Base-by-base conservation (phyloP, 2,797 vertebrate species). In the Scomberomorus guttatus region DNA sequence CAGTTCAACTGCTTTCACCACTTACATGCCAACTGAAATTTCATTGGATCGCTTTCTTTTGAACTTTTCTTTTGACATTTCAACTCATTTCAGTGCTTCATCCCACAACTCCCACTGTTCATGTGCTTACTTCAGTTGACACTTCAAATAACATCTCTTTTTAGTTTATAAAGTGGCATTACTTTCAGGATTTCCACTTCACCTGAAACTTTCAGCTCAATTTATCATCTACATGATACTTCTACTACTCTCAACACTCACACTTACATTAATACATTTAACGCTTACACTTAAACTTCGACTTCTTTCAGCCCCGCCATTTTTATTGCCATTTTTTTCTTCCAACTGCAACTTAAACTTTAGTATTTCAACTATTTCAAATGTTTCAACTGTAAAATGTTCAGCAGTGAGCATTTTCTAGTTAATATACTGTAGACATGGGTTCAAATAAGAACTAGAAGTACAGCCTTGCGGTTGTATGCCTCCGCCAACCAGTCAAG, bases 111-210 rank as follows among this genome's bases (percentile, higher is more conserved):
- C 60, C 25, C 1, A 14, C 42, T 8, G 18, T 63, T 55, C 42
- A 27, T 29, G 54, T 48, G 61, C 29, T 83, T 50, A 37, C 25
- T 52, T 66, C n/a, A 29, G 52, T 37, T 46, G 46, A 71, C 25
- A 51, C 12, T 48, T 25, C 22, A 9, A 44, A 18, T 27, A 48
- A 71, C 48, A 68, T 39, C n/a, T 42, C 54, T 37, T 66, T 59
- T 72, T 25, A 9, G 54, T 54, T 46, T n/a, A 2, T 48, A 66
- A 50, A 42, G 48, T 29, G 37, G n/a, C 46, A 24, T 32, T 20
- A 5, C 37, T 55, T 54, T 56, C 13, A 37, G 37, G 72, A 50
- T 44, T 57, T 58, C 22, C 44, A 59, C 22, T 63, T 69, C 32
- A 63, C 25, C 65, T 71, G 0, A 54, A 59, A 15, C 37, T 39